These are phyloP conservation scores for Neoitamus cyanurus DNA, from an alignment of 2,888 invertebrate species.

Conservation along the genomic window DNA sequence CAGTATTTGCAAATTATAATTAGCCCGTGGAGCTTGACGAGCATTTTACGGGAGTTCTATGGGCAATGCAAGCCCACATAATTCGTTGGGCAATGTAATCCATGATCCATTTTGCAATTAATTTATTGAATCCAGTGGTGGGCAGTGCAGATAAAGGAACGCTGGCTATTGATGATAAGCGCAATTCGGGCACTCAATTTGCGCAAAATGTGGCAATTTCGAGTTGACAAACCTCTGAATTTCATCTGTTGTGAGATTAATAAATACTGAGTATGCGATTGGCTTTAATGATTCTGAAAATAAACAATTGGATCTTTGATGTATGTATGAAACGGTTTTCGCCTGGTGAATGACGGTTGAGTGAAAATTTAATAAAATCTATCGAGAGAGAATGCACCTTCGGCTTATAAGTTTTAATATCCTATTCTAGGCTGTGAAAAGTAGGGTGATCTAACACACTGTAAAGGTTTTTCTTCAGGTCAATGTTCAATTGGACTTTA, in stretches of 20 bases:
- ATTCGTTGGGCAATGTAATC: neutral
- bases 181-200: neutral
- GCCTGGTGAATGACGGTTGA: too few species aligned
- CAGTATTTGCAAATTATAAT: neutral
- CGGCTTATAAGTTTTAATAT: too few species aligned
- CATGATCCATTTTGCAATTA: neutral
- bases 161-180: neutral
- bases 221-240: neutral
- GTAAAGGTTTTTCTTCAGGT: too few species aligned
- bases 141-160: neutral
- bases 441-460: too few species aligned
- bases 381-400: too few species aligned
- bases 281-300: neutral
- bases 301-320: neutral
- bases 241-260: neutral
- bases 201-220: neutral
- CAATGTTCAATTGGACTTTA: too few species aligned
- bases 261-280: neutral
- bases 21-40: too few species aligned
- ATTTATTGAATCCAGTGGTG: neutral
- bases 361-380: too few species aligned
- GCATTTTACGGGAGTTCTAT: neutral
- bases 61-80: neutral
- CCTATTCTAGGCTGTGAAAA: too few species aligned
- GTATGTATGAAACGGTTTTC: neutral